These are phyloP conservation scores for Eciton burchellii DNA, from an alignment of 1,140 invertebrate genomes.

Conservation along the genomic window DNA sequence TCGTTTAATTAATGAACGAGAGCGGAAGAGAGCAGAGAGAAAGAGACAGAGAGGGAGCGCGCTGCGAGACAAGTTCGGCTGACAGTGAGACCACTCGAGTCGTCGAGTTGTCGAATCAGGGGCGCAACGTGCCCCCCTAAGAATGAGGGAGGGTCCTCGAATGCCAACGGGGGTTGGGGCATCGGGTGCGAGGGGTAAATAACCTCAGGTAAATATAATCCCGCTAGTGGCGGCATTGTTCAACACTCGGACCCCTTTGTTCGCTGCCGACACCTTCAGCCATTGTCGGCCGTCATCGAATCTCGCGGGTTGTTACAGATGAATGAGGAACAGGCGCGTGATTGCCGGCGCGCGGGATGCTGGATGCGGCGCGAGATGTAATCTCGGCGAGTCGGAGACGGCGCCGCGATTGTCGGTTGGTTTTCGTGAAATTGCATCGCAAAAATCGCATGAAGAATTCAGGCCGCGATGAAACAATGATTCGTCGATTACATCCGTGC, in stretches of 20 bases:
- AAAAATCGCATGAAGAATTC: neutral
- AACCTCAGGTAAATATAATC: conserved; percentile 64
- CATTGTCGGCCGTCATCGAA: conserved; percentile 26
- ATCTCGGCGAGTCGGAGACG: neutral
- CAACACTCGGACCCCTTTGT: conserved; percentile 41
- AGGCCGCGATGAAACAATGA: conserved; percentile 15
- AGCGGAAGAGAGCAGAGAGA: conserved; percentile 2
- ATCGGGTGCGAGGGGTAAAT: conserved; percentile 40
- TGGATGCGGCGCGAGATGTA: neutral
- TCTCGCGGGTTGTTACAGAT: conserved; percentile 26
- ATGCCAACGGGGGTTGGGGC: conserved; percentile 27
- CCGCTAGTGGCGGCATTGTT: conserved; percentile 24
- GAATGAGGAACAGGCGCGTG: neutral
- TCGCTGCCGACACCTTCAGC: conserved; percentile 6
- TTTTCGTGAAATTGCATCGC: neutral
- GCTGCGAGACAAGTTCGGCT: neutral
- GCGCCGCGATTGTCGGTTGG: neutral
- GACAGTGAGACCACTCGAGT: conserved; percentile 36
- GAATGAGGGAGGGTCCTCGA: conserved; percentile 21
- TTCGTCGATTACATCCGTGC: neutral
- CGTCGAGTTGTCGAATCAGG: conserved; percentile 46
- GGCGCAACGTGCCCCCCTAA: conserved; percentile 22
- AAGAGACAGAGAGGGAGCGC: too few relatives aligned
- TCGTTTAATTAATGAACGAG: conserved; percentile 56
- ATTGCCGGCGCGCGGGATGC: neutral